These are phyloP conservation scores for Zaprionus africanus DNA, from an alignment of 1,140 invertebrate genomes.

Conservation along the genomic window DNA sequence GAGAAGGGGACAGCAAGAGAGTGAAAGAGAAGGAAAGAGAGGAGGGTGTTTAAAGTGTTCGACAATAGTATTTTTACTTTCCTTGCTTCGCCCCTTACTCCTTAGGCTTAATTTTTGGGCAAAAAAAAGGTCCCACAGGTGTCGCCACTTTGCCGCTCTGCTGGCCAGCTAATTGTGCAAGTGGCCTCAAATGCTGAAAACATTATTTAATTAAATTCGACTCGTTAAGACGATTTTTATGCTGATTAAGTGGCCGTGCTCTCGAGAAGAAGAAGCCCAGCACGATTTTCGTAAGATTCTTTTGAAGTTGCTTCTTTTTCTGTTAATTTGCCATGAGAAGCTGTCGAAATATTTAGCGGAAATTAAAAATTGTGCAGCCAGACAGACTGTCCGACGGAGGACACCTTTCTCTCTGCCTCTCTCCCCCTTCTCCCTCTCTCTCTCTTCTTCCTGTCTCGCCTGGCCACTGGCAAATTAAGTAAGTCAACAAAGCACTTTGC, in stretches of 20 bases:
- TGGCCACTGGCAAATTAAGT: conserved; percentile 78
- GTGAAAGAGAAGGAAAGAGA: conserved; percentile 10
- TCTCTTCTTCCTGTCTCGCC: conserved; percentile 13
- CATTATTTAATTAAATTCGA: conserved; percentile 79
- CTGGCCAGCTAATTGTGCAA: conserved; percentile 77
- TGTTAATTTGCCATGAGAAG: conserved; percentile 50
- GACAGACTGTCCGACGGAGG: conserved; percentile 8
- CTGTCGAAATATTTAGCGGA: conserved; percentile 57
- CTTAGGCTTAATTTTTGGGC: neutral
- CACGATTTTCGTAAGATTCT: conserved; percentile 39
- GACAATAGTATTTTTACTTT: neutral
- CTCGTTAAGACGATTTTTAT: conserved; percentile 65
- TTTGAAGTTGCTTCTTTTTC: conserved; percentile 54
- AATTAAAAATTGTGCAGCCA: conserved; percentile 70
- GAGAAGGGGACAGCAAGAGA: conserved; percentile 13
- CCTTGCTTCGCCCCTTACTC: conserved; percentile 1
- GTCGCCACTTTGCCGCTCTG: conserved; percentile 76
- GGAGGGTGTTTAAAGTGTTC: neutral
- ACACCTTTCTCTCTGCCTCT: neutral
- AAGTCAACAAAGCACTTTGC: conserved; percentile 83
- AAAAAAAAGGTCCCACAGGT: conserved; percentile 72
- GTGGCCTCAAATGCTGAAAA: conserved; percentile 65
- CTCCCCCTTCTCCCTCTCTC: neutral
- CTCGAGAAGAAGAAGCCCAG: conserved; percentile 24
- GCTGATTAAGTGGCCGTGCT: conserved; percentile 72